Evolutionary conservation across 2,113 vertebrate genomes (phyloP).

Genomic region (Antennarius striatus): DNA sequence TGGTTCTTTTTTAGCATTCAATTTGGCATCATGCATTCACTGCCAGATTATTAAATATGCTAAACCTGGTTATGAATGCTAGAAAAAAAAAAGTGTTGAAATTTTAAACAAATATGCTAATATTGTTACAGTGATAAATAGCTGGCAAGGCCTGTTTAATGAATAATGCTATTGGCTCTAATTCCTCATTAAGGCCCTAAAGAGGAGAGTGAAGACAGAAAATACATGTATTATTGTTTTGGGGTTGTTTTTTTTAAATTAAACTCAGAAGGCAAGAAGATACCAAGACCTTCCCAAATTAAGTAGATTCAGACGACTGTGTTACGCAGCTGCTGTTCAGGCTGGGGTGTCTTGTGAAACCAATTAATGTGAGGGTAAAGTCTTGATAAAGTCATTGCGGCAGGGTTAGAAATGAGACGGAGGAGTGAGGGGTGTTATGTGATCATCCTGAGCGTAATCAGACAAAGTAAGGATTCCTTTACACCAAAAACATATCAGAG

Average conservation of each 20-base stretch:
- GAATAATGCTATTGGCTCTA: slow-evolving; percentile 75
- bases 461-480: slow-evolving; percentile 7
- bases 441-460: slow-evolving; percentile 19
- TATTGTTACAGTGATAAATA: slow-evolving; percentile 72
- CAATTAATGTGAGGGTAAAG: slow-evolving; percentile 61
- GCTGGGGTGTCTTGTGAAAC: slow-evolving; percentile 63
- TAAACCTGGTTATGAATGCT: slow-evolving; percentile 66
- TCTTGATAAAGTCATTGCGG: slow-evolving; percentile 63
- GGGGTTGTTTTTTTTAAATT: slow-evolving; percentile 37
- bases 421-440: slow-evolving; percentile 21
- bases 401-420: slow-evolving; percentile 38
- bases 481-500: slow-evolving; percentile 1
- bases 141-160: slow-evolving; percentile 68
- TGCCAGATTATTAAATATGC: slow-evolving; percentile 73
- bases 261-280: slow-evolving; percentile 62
- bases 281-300: slow-evolving; percentile 65
- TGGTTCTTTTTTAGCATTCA: slow-evolving; percentile 71
- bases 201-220: slow-evolving; percentile 56
- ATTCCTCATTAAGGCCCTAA: slow-evolving; percentile 73
- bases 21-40: slow-evolving; percentile 53
- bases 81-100: slow-evolving; percentile 55
- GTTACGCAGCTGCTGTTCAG: slow-evolving; percentile 63
- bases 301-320: slow-evolving; percentile 62
- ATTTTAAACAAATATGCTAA: slow-evolving; percentile 74
- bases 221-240: slow-evolving; percentile 62